Evolutionary conservation across 2,113 vertebrate genomes (phyloP), one percentile per base, ranked within the genome.

Genomic region (Tricholaema leucomelas): DNA sequence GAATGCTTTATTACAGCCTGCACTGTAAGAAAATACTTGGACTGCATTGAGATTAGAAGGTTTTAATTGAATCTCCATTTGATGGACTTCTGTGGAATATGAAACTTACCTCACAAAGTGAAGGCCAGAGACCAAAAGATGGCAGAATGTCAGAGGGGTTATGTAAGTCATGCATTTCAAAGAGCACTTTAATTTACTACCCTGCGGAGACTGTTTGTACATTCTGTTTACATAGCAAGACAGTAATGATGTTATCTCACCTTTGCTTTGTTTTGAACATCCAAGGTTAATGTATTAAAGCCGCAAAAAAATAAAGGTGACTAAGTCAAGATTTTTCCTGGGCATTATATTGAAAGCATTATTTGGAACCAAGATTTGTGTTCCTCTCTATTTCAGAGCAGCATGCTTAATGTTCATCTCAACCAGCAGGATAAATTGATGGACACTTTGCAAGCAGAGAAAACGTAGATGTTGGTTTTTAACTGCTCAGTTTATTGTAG

Each of bases 211-310:
- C 25, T 93, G 56, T 84, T 84, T 91, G 58, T 73, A 55, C 21
- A 71, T 92, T 95, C 93, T 94, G 59, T 93, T 92, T 94, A 91
- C 61, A 91, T 35, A 93, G 40, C 76, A 95, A 94, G 92, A 69
- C 69, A 90, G 38, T 66, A 81, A 86, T 86, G 77, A 93, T 93
- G 58, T 71, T 94, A 91, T 96, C 91, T 93, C 71, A 56, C 69
- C 80, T 94, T 60, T 63, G 40, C 23, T 92, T 92, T 91, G 52
- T 89, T 94, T 92, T 80, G 81, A 80, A 72, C 58, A 69, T 20
- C 52, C 84, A 92, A 93, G 84, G 84, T 95, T 94, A 93, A 94
- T 84, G 78, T 87, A 91, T 84, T 90, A 73, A 92, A 82, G 58
- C 46, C 77, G 70, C 84, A 38, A 23, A 61, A 35, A 20, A 65